Evolutionary conservation across 2,113 vertebrate species (phyloP), one percentile per base, ranked within the genome.

Genomic region (Mesitornis unicolor): DNA sequence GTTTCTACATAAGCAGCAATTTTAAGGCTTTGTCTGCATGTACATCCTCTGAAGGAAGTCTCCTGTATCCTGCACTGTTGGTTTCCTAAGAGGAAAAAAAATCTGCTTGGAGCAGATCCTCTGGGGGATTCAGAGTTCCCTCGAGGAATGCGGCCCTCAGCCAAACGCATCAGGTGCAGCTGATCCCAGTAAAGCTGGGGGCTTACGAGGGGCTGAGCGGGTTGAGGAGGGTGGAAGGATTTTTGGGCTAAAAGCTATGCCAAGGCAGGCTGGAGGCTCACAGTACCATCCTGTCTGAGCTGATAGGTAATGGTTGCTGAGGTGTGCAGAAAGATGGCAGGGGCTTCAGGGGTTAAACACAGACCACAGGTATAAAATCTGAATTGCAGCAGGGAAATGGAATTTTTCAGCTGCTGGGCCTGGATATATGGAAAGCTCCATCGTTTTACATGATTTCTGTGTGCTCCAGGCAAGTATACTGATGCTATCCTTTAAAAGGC

Each of bases 111-210:
- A 91, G 33, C 54, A 88, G 85, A 61, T 29, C 35, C 35, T 87
- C 64, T 25, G 59, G 40, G 54, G 56, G 54, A 95, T 86, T 92
- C 43, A 36, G 12, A 86, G 75, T 16, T 87, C 78, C 47, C 82
- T 69, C 5, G 19, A 93, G 87, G 90, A 91, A 91, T 93, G 87
- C 0, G 0, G 80, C 79, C 42, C 71, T 70, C 77, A 86, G 64
- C 79, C 35, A 43, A 84, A 74, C 73, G 57, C 0, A 1, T 90
- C 95, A 96, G 96, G 96, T 93, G 95, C 95, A 91, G 87, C 92
- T 91, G 92, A 95, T 94, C 85, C 71, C 25, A 2, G 50, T 36
- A 74, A 91, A 95, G 48, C 88, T 85, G 2, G 0, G 73, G 61
- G 89, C 47, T 93, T 91, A 87, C 0, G 0, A 45, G 63, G 50